Base-by-base conservation (phyloP, 2,113 vertebrate genomes). In the Mystacornis crossleyi region DNA sequence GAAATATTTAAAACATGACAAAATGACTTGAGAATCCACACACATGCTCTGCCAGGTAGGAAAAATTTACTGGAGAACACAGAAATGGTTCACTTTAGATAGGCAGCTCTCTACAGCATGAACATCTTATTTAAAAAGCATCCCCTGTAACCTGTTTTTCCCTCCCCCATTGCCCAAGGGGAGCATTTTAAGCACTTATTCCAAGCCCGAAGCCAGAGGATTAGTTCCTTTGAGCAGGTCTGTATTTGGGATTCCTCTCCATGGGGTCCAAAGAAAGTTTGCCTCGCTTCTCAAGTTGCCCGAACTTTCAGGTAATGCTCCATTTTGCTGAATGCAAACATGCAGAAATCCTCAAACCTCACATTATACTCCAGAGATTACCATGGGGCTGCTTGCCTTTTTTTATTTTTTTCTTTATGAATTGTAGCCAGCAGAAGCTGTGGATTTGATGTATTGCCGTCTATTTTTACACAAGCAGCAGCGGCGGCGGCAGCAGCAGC, bases 381-480 rank as follows among this genome's bases (percentile, higher is more conserved):
- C 81, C 82, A 95, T 81, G 78, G 95, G 94, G 96, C 92, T 54
- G 97, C 95, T 97, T 81, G 96, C 77, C 70, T 91, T 94, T 86
- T 57, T 79, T 70, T 55, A 28, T 33, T 34, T 7, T 20, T 65
- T 34, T 66, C 86, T 95, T 83, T 94, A 98, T 97, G 98, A 98
- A 98, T 93, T 96, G 97, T 96, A 97, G 98, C 97, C 98, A 98
- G 97, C 97, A 96, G 95, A 98, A 98, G 96, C 98, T 97, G 98
- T 97, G 97, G 97, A 97, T 98, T 97, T 98, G 98, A 98, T 98
- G 98, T 98, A 98, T 98, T 96, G 98, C 98, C 96, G 47, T 98
- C 98, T 98, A 98, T 98, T 99, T 98, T 98, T 98, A 98, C 96
- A 98, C 97, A 97, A 96, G 96, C 97, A 90, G 93, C 92, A 7